phyloP scores from a whole-genome alignment of 2,797 vertebrate species.

The Characodon lateralis region DNA sequence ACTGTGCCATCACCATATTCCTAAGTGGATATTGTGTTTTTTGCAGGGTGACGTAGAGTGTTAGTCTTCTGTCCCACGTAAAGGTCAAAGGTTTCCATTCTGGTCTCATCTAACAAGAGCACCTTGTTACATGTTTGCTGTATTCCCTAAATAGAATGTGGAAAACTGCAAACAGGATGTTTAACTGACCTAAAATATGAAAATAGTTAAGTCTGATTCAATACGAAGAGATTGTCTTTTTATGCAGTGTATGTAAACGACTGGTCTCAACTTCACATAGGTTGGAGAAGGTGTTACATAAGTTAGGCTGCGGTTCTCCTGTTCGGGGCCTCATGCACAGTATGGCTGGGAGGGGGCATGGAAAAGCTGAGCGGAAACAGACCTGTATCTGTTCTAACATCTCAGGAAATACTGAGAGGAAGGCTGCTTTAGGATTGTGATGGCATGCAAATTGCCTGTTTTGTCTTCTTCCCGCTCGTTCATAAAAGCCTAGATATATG shows the following conservation, averaged over 20 bases:
- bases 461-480: not conserved
- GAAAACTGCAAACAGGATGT: too few species aligned
- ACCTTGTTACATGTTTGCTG: not conserved
- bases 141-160: not conserved
- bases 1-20: not conserved
- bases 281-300: not conserved
- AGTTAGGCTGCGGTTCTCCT: constrained; percentile 16
- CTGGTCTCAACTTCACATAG: not conserved
- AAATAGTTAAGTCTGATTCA: too few species aligned
- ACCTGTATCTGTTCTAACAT: too few species aligned
- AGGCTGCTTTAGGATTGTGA: too few species aligned
- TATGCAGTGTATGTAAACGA: not conserved
- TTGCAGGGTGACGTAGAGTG: not conserved
- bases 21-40: not conserved
- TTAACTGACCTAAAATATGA: too few species aligned
- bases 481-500: not conserved
- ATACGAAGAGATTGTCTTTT: not conserved
- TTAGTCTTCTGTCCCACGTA: not conserved
- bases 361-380: constrained; percentile 31
- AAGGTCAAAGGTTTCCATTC: not conserved
- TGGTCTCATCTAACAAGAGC: not conserved
- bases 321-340: constrained; percentile 53
- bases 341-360: constrained; percentile 18
- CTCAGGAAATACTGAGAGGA: too few species aligned
- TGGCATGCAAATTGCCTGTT: too few species aligned